Evolutionary conservation across 2,888 invertebrate genomes (phyloP), one percentile per base, ranked within the genome.

Genomic region (Dorcus parallelipipedus): DNA sequence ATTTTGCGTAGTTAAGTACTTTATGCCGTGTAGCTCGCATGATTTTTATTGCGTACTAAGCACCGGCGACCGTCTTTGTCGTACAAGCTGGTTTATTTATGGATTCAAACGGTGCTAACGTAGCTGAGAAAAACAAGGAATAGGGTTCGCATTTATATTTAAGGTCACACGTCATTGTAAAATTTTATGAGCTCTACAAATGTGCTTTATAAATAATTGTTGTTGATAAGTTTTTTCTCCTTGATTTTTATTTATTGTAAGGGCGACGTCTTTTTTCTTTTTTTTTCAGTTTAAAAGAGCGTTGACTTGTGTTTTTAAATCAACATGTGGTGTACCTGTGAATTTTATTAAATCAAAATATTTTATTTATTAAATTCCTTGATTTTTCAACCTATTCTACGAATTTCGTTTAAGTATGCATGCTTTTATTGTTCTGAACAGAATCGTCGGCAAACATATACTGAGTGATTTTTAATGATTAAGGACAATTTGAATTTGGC

Each of bases 141-240:
- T 20, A 33, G 51, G 43, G 20, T 49, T 49, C 39, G 38, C 54
- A 58, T 54, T 58, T 58, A 58, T 53, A 60, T 58, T 59, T 62
- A 62, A 59, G 59, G 57, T 62, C 62, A 54, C 54, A 62, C 62
- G 59, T 62, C 62, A 58, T 47, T 54, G 57, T 59, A 59, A 62
- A 60, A 52, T 59, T 62, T 62, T 62, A 62, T 62, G 59, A 58
- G 49, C 54, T 52, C 43, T 52, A 57, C 59, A 57, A 59, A 59
- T 62, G 62, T 54, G 59, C 40, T 59, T 62, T 59, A 59, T 62
- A 62, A 62, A 59, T 62, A 62, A 57, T 62, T 55, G 48, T 49
- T 33, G 42, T 39, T n/a, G 47, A 47, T 52, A 47, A 51, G 45
- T 48, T 56, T 55, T 54, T 43, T 56, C 47, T 20, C 41, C 45